These are phyloP conservation scores for Alligator mississippiensis DNA, from an alignment of 2,113 vertebrate genomes.

Conservation along the genomic window DNA sequence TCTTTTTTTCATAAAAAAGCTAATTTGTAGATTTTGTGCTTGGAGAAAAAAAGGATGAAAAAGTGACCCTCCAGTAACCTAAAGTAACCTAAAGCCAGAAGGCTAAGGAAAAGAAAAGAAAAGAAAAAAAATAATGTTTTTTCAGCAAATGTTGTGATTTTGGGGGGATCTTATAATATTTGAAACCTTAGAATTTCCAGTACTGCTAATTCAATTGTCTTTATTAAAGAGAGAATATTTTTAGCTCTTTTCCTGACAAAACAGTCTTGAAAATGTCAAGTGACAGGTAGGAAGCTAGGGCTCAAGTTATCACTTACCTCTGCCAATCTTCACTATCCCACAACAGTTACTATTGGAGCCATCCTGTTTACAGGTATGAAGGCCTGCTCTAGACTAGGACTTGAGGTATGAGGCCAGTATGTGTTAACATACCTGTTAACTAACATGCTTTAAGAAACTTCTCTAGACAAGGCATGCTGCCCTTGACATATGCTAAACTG, in stretches of 20 bases:
- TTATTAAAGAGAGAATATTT: slow-evolving; percentile 27
- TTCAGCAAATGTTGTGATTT: no score
- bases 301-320: slow-evolving; percentile 51
- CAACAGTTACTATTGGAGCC: not conserved
- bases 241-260: slow-evolving; percentile 42
- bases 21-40: no score
- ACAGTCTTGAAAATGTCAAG: slow-evolving; percentile 58
- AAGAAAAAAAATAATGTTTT: no score
- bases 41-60: no score
- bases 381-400: not conserved
- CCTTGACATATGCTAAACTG: no score
- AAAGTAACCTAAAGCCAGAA: no score
- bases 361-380: no score
- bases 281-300: slow-evolving; percentile 31
- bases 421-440: not conserved
- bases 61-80: no score
- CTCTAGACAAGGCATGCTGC: no score
- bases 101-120: no score
- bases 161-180: not conserved
- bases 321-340: slow-evolving; percentile 29
- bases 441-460: not conserved
- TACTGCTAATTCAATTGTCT: not conserved
- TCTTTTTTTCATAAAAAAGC: no score
- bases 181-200: not conserved
- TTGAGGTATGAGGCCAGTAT: not conserved